Conservation (phyloP, 2,888 invertebrate species). For the Callimorpha dominula region DNA sequence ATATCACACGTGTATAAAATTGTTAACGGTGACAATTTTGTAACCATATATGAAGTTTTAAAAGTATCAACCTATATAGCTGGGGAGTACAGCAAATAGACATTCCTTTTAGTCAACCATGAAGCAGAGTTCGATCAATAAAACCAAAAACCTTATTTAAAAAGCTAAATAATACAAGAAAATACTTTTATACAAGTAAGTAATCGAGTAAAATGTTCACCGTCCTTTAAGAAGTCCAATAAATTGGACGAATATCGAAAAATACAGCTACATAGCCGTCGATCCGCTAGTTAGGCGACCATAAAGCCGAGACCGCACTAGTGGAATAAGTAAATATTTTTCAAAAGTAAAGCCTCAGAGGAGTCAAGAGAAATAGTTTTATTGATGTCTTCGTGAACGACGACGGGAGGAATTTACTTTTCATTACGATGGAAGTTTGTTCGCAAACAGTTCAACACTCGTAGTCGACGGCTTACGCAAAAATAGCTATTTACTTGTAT, state of each 20-base stretch:
- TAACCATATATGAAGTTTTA: background rate
- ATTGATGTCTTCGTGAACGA: constrained; percentile 73
- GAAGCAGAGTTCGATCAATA: background rate
- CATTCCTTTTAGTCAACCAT: background rate
- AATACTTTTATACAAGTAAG: constrained; percentile 24
- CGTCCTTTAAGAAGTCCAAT: constrained; percentile 41
- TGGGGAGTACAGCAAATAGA: background rate
- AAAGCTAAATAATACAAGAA: constrained; percentile 22
- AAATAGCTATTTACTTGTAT: constrained; percentile 41
- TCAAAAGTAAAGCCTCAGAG: constrained; percentile 61
- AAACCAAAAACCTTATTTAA: constrained; percentile 7
- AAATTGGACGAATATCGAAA: constrained; percentile 53
- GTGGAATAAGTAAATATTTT: constrained; percentile 75
- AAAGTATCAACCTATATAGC: background rate
- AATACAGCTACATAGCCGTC: constrained; percentile 39
- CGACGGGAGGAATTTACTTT: constrained; percentile 76
- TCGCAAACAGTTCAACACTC: constrained; percentile 76
- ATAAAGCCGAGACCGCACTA: constrained; percentile 51
- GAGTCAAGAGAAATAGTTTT: constrained; percentile 74
- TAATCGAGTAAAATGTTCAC: constrained; percentile 43
- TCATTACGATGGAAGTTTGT: constrained; percentile 81
- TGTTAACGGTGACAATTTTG: background rate
- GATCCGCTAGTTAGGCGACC: constrained; percentile 50
- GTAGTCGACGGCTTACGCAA: constrained; percentile 46
- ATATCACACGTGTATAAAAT: background rate